These are phyloP conservation scores for Ibidorhyncha struthersii DNA, from an alignment of 2,113 vertebrate genomes.

Conservation along the genomic window DNA sequence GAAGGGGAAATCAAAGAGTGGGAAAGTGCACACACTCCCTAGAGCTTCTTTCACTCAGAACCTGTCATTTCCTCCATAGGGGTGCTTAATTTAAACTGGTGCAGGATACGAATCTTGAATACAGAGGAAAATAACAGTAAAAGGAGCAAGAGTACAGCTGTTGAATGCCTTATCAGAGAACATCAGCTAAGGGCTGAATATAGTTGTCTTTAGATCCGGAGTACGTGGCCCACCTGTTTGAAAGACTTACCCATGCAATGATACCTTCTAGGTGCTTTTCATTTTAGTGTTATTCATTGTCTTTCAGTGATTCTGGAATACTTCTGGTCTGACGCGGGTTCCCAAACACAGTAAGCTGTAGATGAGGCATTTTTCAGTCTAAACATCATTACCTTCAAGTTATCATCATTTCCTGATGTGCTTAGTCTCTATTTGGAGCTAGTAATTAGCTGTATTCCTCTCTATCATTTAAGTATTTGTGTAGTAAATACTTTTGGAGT, in stretches of 20 bases:
- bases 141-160: not conserved
- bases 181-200: not conserved
- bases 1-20: conserved; percentile 57
- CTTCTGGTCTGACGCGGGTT: not conserved
- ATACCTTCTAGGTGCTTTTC: not conserved
- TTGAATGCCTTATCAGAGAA: not conserved
- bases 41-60: conserved; percentile 53
- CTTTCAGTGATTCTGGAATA: not conserved
- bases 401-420: not conserved
- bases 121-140: not conserved
- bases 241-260: not conserved
- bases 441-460: not conserved
- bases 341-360: not conserved
- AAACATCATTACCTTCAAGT: not conserved
- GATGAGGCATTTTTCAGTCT: not conserved
- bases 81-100: conserved; percentile 38
- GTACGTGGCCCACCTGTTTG: not conserved
- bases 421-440: not conserved
- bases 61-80: conserved; percentile 48
- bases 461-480: not conserved
- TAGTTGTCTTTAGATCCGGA: not conserved
- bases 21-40: conserved; percentile 30
- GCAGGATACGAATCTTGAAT: not conserved
- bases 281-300: not conserved
- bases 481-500: not conserved